phyloP scores from a whole-genome alignment of 2,113 vertebrate species.

The Hylia prasina region DNA sequence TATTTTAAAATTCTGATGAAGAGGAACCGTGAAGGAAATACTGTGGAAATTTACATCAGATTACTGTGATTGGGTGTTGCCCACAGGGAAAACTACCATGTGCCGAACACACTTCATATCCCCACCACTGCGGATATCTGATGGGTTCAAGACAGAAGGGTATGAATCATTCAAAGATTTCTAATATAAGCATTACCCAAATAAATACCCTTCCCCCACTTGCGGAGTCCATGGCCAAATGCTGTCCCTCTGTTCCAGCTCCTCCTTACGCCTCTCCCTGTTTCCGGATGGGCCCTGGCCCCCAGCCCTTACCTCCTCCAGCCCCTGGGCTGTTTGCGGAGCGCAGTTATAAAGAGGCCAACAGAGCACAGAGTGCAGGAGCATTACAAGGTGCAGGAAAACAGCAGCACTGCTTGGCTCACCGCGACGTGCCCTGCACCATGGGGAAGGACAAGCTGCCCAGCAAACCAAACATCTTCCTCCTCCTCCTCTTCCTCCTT shows the following conservation, averaged over 20 bases:
- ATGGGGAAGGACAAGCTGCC: constrained; percentile 26
- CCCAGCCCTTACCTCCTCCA: constrained; percentile 53
- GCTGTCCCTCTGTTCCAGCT: constrained; percentile 11
- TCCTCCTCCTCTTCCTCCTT: constrained; percentile 36
- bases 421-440: background rate
- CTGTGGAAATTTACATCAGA: background rate
- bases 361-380: background rate
- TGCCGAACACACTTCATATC: background rate
- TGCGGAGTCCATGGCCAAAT: background rate
- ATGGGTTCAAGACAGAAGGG: background rate
- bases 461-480: constrained; percentile 7
- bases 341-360: constrained; percentile 35
- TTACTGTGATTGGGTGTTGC: background rate
- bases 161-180: background rate
- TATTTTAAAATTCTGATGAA: background rate
- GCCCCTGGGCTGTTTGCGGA: constrained; percentile 37
- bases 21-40: background rate
- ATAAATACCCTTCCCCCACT: constrained; percentile 13
- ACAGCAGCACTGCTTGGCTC: background rate
- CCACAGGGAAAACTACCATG: background rate
- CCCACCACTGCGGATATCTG: background rate
- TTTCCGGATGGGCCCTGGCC: constrained; percentile 45
- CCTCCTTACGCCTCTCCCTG: constrained; percentile 15
- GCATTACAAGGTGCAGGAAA: constrained; percentile 20
- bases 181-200: background rate